phyloP scores from a whole-genome alignment of 2,113 vertebrate genomes.

The Macquaria ambigua region DNA sequence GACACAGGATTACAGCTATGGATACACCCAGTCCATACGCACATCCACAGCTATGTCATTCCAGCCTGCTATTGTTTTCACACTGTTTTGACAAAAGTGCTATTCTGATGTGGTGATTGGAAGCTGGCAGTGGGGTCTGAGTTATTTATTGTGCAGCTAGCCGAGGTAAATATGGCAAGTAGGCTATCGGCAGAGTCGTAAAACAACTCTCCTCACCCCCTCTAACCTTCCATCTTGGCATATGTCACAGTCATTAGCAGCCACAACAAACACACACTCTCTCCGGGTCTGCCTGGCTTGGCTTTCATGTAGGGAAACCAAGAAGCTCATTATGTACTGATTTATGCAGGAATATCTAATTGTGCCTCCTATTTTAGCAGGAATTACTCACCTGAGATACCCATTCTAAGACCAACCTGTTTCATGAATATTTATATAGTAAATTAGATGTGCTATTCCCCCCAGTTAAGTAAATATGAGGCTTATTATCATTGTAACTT shows the following conservation, averaged over 20 bases:
- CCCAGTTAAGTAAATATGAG: conserved; percentile 34
- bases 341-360: conserved; percentile 69
- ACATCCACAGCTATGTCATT: conserved; percentile 7
- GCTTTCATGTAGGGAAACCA: conserved; percentile 59
- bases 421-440: conserved; percentile 70
- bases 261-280: conserved; percentile 36
- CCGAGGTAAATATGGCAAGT: conserved; percentile 58
- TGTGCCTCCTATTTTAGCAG: conserved; percentile 58
- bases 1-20: background rate
- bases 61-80: conserved; percentile 25
- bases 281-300: conserved; percentile 12
- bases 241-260: conserved; percentile 55
- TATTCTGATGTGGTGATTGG: conserved; percentile 54
- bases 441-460: conserved; percentile 32
- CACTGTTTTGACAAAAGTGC: conserved; percentile 41
- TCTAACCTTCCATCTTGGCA: conserved; percentile 55
- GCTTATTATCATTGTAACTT: conserved; percentile 44
- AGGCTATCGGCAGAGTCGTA: conserved; percentile 64
- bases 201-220: conserved; percentile 59
- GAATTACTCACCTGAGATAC: conserved; percentile 74
- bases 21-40: background rate
- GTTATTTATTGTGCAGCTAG: conserved; percentile 66
- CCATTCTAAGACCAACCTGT: conserved; percentile 32
- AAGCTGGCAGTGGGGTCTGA: conserved; percentile 49
- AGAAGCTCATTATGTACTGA: conserved; percentile 60